These are phyloP conservation scores for Drosophila tsacasi DNA, from an alignment of 1,140 invertebrate genomes.

Conservation along the genomic window DNA sequence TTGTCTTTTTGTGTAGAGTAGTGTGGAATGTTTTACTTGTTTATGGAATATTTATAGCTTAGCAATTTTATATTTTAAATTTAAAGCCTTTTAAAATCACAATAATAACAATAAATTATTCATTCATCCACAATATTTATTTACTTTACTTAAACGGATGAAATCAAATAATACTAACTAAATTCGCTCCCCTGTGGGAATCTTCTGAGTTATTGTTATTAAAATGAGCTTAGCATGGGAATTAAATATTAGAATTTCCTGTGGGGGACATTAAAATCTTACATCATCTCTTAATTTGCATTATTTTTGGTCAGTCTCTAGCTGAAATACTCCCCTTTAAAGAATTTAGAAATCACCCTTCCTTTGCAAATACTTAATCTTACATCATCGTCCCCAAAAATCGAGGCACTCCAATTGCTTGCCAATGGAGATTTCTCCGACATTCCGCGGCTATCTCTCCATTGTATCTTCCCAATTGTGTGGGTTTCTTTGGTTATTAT, in stretches of 20 bases:
- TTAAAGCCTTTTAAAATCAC: too few relatives aligned
- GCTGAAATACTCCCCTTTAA: background rate
- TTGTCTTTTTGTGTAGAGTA: background rate
- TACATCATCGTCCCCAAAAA: slow-evolving; percentile 27
- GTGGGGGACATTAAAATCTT: background rate
- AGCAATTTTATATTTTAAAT: background rate
- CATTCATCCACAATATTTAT: background rate
- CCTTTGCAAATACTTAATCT: slow-evolving; percentile 1
- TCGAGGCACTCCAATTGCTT: slow-evolving; percentile 4
- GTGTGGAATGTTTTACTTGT: slow-evolving; percentile 3
- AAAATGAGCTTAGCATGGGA: background rate
- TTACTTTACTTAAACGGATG: background rate
- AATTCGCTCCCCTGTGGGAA: background rate
- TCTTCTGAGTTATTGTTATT: slow-evolving; percentile 11
- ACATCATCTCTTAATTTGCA: slow-evolving; percentile 10
- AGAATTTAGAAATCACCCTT: background rate
- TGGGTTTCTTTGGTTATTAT: slow-evolving; percentile 33
- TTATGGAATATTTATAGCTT: slow-evolving; percentile 10
- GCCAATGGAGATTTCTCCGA: slow-evolving; percentile 10
- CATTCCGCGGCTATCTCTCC: slow-evolving; percentile 25
- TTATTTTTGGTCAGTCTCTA: background rate
- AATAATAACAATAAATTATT: background rate
- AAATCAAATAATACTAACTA: background rate
- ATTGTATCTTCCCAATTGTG: slow-evolving; percentile 41
- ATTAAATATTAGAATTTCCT: slow-evolving; percentile 10